Evolutionary conservation across 2,888 invertebrate species (phyloP).

Genomic region (Tenthredo amoena): DNA sequence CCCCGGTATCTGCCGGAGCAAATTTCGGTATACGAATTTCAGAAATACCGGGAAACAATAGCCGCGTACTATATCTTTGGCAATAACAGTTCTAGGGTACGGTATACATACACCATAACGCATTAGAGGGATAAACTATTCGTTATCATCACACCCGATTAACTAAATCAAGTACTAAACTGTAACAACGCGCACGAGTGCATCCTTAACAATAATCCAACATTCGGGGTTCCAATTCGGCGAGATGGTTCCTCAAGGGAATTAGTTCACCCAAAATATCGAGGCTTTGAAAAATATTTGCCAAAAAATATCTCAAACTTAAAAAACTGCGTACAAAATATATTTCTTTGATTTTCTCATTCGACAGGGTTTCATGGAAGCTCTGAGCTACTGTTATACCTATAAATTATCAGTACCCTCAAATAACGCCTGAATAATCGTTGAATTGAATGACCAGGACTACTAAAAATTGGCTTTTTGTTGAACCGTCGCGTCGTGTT

Average conservation of each 20-base stretch:
- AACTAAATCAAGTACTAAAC: conserved; percentile 37
- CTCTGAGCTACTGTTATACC: background rate
- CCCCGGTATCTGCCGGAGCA: background rate
- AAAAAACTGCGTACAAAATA: background rate
- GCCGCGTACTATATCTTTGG: conserved; percentile 7
- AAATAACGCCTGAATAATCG: background rate
- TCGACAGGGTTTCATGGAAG: background rate
- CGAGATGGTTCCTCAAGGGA: background rate
- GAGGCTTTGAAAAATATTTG: background rate
- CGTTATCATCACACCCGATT: conserved; percentile 40
- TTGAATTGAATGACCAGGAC: background rate
- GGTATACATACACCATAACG: background rate
- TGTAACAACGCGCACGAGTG: conserved; percentile 29
- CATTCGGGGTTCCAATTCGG: background rate
- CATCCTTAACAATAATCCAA: conserved; percentile 1
- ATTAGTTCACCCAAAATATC: background rate
- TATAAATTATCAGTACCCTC: background rate
- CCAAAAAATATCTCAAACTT: background rate
- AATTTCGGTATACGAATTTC: background rate
- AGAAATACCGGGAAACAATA: conserved; percentile 4
- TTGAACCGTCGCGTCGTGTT: conserved; percentile 7
- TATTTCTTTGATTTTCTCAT: background rate
- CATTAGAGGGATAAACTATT: conserved; percentile 36
- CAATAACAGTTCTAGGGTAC: background rate
- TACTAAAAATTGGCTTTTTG: background rate